Base-by-base conservation (phyloP, 1,140 invertebrate genomes). In the Coelopa frigida region DNA sequence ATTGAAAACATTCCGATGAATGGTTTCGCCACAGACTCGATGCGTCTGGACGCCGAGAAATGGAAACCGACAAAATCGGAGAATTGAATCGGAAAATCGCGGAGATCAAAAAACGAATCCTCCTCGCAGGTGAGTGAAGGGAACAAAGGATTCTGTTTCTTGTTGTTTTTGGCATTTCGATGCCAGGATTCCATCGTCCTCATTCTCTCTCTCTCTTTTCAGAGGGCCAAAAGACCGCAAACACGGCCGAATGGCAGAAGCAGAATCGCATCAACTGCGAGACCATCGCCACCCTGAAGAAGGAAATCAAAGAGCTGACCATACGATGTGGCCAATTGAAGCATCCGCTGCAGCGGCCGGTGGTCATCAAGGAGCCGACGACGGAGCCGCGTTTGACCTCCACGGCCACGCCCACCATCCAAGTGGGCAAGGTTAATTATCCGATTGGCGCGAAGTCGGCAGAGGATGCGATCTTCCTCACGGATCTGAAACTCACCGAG, bases 211-310 rank as follows among this genome's bases (percentile, higher is more conserved):
- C 20, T 7, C 18, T 21, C 27, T 46, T 57, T 70, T 3, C 52
- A 89, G 85, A 89, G 76, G 85, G 85, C 10, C 85, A 87, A 70
- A 78, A 86, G 52, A 89, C 86, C 57, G 85, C 86, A 0, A 76
- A 83, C 52, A 85, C 81, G 50, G 85, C 87, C 67, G 84, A 87
- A 64, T 84, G 80, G 56, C 83, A 86, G 57, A 75, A 78, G 6
- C 83, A 83, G 59, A 82, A 79, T 54, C 80, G 79, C 52, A 76
- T 79, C 47, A 85, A 86, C 58, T 71, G 70, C 39, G 81, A 87
- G 39, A 76, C 79, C 44, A 85, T 89, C 40, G 58, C 73, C 20
- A 71, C 75, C 1, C 58, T 89, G n/a, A 88, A 87, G 58, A 84
- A 80, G 52, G 81, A 85, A 54, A 78, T 87, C 12, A 80, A 79